Evolutionary conservation across 2,797 vertebrate genomes (phyloP).

Genomic region (Mormyrops boulengeri): DNA sequence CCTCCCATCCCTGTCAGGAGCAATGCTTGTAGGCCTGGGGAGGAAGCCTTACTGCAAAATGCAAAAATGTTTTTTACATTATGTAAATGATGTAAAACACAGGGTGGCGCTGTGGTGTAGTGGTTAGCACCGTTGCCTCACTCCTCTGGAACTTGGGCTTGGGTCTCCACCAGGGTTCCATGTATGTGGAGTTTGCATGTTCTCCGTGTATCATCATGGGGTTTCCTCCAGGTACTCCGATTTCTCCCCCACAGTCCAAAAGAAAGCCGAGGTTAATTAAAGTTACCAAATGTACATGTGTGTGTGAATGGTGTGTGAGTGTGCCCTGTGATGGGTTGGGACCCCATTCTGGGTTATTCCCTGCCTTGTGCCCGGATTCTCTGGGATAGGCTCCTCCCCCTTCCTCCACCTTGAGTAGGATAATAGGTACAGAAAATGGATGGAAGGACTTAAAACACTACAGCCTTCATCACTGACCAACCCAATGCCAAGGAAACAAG

Average conservation of each 20-base stretch:
- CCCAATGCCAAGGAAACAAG: not conserved
- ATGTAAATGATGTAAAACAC: not conserved
- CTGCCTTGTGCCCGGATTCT: not conserved
- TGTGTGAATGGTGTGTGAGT: not conserved
- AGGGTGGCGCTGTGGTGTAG: not conserved
- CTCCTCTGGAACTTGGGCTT: not conserved
- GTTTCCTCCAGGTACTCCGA: not conserved
- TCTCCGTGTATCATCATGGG: not conserved
- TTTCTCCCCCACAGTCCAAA: not conserved
- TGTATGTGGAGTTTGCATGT: not conserved
- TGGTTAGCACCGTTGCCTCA: not conserved
- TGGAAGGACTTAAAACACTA: not conserved
- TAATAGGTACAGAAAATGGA: not conserved
- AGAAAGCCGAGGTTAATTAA: not conserved
- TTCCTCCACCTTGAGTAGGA: not conserved
- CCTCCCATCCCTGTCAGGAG: not conserved
- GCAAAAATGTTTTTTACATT: not conserved
- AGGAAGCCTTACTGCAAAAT: not conserved
- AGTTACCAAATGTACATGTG: not conserved
- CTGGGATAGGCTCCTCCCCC: not conserved
- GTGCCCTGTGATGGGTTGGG: not conserved
- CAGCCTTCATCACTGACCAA: not conserved
- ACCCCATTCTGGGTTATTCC: not conserved
- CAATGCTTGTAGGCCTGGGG: not conserved
- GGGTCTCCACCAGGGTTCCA: not conserved